Evolutionary conservation across 2,888 invertebrate genomes (phyloP), one percentile per base, ranked within the genome.

Genomic region (Lasioglossum calceatum): DNA sequence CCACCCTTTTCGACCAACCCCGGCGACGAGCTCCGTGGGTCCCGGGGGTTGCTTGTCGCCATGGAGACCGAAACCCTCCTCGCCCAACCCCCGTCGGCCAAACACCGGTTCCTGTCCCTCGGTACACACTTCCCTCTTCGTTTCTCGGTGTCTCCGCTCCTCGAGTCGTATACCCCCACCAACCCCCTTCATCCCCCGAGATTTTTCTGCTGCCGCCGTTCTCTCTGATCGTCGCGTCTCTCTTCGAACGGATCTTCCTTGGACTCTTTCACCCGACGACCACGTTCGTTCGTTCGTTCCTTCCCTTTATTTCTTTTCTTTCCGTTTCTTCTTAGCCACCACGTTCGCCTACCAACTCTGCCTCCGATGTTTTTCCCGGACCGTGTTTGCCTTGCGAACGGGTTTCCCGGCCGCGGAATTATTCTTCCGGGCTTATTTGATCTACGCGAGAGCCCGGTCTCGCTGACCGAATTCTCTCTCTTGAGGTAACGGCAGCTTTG

Each of bases 1-100:
- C 93, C 94, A 94, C 94, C 94, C 94, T 94, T 91, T 94, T 93
- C 93, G 93, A 93, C 94, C 94, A 93, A 94, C 94, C 94, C 94
- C 92, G 90, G 93, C 93, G 92, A 92, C 91, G 92, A 93, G 92
- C 93, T 92, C 89, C 92, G 92, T 93, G 93, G 93, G 93, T 95
- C 93, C 94, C 93, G 93, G 94, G 95, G 95, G 95, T 93, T 94
- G 94, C 94, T 94, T 94, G 95, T 95, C 94, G 94, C 88, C 95
- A 95, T 95, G 95, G 92, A 93, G 93, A 95, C 95, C 93, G 92
- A 92, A 93, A 39, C 90, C 93, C 93, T 91, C 90, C 90, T 90
- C 92, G 92, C 92, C 92, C 93, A 93, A 92, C 92, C 93, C 93
- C 92, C 92, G 85, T 89, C 89, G 89, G 84, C 90, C 91, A 89